phyloP scores from a whole-genome alignment of 2,113 vertebrate genomes.

The Pithys albifrons region DNA sequence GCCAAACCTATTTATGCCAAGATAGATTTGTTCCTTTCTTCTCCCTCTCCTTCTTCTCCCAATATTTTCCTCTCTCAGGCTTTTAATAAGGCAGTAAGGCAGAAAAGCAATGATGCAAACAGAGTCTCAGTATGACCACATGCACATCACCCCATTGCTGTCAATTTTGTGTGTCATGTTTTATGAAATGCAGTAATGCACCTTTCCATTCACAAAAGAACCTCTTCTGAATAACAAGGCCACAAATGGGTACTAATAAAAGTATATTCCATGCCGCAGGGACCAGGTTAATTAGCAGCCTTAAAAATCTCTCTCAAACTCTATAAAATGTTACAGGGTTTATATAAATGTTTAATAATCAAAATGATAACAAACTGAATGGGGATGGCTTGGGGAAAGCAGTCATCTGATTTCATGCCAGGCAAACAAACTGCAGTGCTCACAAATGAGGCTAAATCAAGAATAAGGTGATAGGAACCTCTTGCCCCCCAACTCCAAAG shows the following conservation, averaged over 20 bases:
- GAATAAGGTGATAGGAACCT: background rate
- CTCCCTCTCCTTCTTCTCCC: background rate
- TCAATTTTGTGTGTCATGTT: slow-evolving; percentile 41
- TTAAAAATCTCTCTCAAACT: slow-evolving; percentile 32
- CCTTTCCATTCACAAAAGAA: slow-evolving; percentile 25
- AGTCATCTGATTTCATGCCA: background rate
- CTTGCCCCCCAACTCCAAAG: background rate
- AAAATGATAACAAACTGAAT: slow-evolving; percentile 25
- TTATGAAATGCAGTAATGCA: slow-evolving; percentile 21
- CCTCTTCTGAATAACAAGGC: background rate
- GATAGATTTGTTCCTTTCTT: slow-evolving; percentile 9
- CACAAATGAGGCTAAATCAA: background rate
- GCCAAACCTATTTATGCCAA: slow-evolving; percentile 3
- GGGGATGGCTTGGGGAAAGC: background rate
- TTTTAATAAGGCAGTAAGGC: slow-evolving; percentile 12
- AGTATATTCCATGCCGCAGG: slow-evolving; percentile 15
- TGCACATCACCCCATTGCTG: background rate
- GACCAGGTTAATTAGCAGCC: slow-evolving; percentile 27
- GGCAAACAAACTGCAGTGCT: background rate
- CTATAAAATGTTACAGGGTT: slow-evolving; percentile 9
- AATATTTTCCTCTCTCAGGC: slow-evolving; percentile 30
- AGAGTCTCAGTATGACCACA: background rate
- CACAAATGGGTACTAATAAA: slow-evolving; percentile 26
- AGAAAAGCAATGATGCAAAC: slow-evolving; percentile 25
- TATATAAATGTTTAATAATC: slow-evolving; percentile 49